These are phyloP conservation scores for Hydropsyche betteni DNA, from an alignment of 2,888 invertebrate species.

Conservation along the genomic window DNA sequence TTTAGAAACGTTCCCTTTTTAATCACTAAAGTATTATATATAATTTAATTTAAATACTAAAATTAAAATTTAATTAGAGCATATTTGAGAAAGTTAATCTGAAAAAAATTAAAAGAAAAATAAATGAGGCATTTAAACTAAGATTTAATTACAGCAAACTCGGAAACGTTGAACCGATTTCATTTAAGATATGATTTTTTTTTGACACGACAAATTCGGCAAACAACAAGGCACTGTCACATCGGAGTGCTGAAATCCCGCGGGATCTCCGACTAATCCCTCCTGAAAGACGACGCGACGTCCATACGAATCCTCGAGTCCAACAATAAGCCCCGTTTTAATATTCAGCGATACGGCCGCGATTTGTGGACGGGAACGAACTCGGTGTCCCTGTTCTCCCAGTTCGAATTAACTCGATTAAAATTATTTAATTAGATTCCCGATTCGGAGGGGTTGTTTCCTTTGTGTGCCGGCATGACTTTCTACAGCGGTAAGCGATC, in stretches of 20 bases:
- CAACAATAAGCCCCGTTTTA: slow-evolving; percentile 39
- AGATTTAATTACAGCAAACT: too few relatives aligned
- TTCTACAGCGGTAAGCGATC: too few relatives aligned
- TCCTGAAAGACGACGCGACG: slow-evolving; percentile 21
- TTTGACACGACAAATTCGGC: too few relatives aligned
- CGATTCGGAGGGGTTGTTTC: slow-evolving; percentile 1
- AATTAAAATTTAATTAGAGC: too few relatives aligned
- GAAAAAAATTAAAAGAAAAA: too few relatives aligned
- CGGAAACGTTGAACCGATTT: too few relatives aligned
- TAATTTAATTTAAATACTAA: too few relatives aligned
- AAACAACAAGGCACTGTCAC: background rate
- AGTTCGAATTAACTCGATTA: slow-evolving; percentile 32
- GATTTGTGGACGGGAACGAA: slow-evolving; percentile 38
- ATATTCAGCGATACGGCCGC: slow-evolving; percentile 43
- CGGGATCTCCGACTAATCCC: slow-evolving; percentile 17
- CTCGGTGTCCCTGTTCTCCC: background rate
- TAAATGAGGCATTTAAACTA: too few relatives aligned
- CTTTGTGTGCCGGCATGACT: background rate
- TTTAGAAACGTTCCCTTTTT: too few relatives aligned
- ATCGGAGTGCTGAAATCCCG: slow-evolving; percentile 11
- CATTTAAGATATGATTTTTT: too few relatives aligned
- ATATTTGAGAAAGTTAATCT: too few relatives aligned
- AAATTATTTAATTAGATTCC: slow-evolving; percentile 41
- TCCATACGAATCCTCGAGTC: slow-evolving; percentile 25
- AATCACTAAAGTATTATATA: too few relatives aligned